Evolutionary conservation across 1,140 invertebrate genomes (phyloP), one percentile per base, ranked within the genome.

Genomic region (Drosophila eugracilis): DNA sequence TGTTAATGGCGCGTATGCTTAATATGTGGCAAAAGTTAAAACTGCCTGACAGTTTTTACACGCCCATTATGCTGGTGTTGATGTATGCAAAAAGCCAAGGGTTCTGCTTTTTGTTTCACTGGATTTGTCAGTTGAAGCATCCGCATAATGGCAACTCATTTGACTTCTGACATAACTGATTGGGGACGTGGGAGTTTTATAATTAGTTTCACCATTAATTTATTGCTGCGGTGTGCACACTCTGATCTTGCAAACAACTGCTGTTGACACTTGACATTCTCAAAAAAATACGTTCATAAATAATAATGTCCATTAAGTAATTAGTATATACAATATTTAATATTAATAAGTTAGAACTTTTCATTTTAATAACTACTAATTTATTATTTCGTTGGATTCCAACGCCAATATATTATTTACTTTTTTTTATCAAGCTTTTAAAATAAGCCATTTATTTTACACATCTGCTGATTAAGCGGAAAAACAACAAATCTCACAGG

Each of bases 151-250:
- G 45, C 45, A 53, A 5, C 60, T 15, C 60, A 67, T 69, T 69
- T 69, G 65, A 67, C 65, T 69, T 67, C 22, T 44, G 60, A 12
- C 63, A 30, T 24, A 48, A 10, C 30, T 67, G 62, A 67, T 67
- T 50, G 62, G 49, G 44, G 28, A 36, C 12, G 3, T 19, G 47
- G 39, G 60, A 52, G 36, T 69, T 65, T 53, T 67, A 53, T 69
- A 69, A 69, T 67, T 67, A 69, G 65, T 69, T 69, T 44, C n/a
- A 12, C 28, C 65, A 67, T 69, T 66, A 67, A 69, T 69, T 69
- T 69, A 67, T 69, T 22, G 24, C 37, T 67, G 62, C 22, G 60
- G 62, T 67, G n/a, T 9, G 26, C 3, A 12, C 22, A n/a, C 60
- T 67, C 34, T 67, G 63, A 66, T 67, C 60, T 34, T 42, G 22